Percentiles rank a stretch among this genome's conserved stretches.
phyloP scores from a whole-genome alignment of 2,888 invertebrate genomes.

The Pandemis cinnamomeana region DNA sequence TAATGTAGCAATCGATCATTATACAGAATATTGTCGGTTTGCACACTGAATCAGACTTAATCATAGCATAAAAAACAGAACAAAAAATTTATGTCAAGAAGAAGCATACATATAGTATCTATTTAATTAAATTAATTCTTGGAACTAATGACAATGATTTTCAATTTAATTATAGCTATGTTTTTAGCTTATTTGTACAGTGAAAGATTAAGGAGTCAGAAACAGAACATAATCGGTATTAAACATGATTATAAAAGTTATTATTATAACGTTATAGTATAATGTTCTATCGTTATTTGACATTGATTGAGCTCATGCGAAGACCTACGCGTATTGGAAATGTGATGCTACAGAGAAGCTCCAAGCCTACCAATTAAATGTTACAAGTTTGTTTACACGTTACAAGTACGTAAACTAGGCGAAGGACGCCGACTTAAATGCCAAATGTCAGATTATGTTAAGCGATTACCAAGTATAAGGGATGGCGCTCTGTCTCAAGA shows the following conservation, averaged over 20 bases:
- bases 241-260: not conserved
- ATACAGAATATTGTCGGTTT: not conserved
- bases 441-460: slow-evolving; percentile 11
- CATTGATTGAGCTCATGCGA: slow-evolving; percentile 6
- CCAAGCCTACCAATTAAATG: not conserved
- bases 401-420: slow-evolving; percentile 11
- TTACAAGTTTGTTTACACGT: slow-evolving; percentile 2
- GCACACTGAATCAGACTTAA: not conserved
- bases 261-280: not conserved
- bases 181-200: not conserved
- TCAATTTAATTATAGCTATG: too few relatives aligned
- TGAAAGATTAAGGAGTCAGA: not conserved
- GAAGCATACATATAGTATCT: not conserved
- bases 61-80: too few relatives aligned
- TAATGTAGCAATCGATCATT: not conserved
- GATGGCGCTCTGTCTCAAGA: slow-evolving; percentile 15
- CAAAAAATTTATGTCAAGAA: too few relatives aligned
- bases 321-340: slow-evolving; percentile 9
- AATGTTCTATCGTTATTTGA: not conserved
- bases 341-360: not conserved
- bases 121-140: not conserved
- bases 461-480: not conserved
- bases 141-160: not conserved
- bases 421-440: slow-evolving; percentile 21
- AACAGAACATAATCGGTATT: not conserved